Base-by-base conservation (phyloP, 2,113 vertebrate species). In the Girardinichthys multiradiatus region DNA sequence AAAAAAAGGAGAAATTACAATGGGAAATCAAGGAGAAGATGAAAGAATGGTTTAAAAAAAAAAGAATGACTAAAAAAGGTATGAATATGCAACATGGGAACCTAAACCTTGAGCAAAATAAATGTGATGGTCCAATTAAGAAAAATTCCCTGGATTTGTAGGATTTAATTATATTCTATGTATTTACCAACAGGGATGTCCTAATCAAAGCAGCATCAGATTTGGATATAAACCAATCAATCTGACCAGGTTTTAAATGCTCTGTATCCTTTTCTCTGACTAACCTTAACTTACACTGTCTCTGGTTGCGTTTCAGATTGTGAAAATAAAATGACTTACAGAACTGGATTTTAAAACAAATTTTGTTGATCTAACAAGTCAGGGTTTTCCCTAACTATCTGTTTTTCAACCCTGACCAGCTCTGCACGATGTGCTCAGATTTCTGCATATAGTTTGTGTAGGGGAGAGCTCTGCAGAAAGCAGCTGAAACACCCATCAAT, bases 1-100 rank as follows among this genome's bases (percentile, higher is more conserved):
- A 92, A 96, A 96, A 96, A 91, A 91, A 80, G 93, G 93, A 95
- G 96, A 94, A 94, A 94, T 92, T 91, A 95, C 91, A 93, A 94
- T 91, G 92, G 85, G 88, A 94, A 95, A 93, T 92, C 89, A 93
- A 92, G 93, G 87, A 90, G 77, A 92, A 68, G 82, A 89, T 91
- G 86, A 89, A 92, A 95, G 93, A 95, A 95, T 96, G 90, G 80
- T 80, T 89, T 91, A 87, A 75, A 68, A 21, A 65, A 27, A 71
- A 82, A 92, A 94, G 92, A 94, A 95, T 88, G 85, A 93, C 96
- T 95, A 95, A 45, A 75, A 90, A 82, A 77, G 29, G 61, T 89
- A 91, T 88, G 76, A 93, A 95, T 94, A 92, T 94, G 94, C 93
- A 95, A 94, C 93, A 92, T 80, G 90, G 90, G 93, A 94, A 93